phyloP scores from a whole-genome alignment of 1,140 invertebrate genomes.

The Cardiocondyla obscurior region DNA sequence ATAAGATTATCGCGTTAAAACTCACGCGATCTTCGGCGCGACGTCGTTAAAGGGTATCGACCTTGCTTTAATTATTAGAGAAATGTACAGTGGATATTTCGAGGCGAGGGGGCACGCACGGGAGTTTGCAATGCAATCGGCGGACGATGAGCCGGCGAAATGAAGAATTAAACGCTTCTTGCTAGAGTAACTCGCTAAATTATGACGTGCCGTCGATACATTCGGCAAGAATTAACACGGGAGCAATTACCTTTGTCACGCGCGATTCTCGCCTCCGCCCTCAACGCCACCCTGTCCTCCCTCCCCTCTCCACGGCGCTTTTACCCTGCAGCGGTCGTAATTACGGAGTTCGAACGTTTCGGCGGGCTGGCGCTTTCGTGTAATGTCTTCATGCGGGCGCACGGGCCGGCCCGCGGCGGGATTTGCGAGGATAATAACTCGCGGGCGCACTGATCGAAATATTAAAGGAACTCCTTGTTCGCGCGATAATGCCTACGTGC shows the following conservation, averaged over 20 bases:
- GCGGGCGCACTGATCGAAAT: conserved; percentile 49
- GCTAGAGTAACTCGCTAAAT: background rate
- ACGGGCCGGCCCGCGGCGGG: conserved; percentile 15
- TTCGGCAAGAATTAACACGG: conserved; percentile 11
- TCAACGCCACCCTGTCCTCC: background rate
- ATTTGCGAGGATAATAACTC: conserved; percentile 59
- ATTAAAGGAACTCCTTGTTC: conserved; percentile 55
- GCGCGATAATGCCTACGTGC: conserved; percentile 64
- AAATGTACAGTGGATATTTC: no score
- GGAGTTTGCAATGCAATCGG: no score
- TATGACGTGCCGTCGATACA: conserved; percentile 10
- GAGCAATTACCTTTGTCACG: conserved; percentile 23
- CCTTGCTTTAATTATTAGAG: no score
- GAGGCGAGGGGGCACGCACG: no score
- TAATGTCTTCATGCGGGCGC: conserved; percentile 46
- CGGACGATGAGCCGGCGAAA: background rate
- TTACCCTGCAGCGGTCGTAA: background rate
- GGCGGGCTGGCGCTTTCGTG: conserved; percentile 22
- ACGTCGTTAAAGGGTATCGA: no score
- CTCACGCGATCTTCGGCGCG: background rate
- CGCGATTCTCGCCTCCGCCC: background rate
- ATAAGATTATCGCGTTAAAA: background rate
- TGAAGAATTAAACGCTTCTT: background rate
- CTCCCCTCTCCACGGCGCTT: no score
- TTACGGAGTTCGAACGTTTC: conserved; percentile 42